A percentile compares a stretch with the other conserved stretches of the same genome.
phyloP scores from a whole-genome alignment of 2,888 invertebrate species.

The Clunio marinus region DNA sequence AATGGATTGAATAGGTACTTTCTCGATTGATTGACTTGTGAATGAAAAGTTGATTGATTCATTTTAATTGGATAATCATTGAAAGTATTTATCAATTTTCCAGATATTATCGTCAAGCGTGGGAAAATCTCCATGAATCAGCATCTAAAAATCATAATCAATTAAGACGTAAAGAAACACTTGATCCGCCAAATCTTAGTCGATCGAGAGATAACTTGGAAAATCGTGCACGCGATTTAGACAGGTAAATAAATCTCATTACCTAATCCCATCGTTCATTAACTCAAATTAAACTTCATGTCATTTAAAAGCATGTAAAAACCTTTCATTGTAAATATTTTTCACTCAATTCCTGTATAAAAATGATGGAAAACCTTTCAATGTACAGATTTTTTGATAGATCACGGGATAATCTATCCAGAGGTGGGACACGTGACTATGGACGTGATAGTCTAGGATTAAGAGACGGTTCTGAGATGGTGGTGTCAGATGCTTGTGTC shows the following conservation, averaged over 20 bases:
- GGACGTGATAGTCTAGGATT: constrained; percentile 50
- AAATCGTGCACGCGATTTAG: constrained; percentile 50
- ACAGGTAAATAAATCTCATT: constrained; percentile 45
- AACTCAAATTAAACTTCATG: not conserved
- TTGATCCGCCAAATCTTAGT: constrained; percentile 59
- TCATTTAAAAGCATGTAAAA: not conserved
- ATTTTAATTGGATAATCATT: constrained; percentile 7
- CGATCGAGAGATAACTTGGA: constrained; percentile 50
- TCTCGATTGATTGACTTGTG: not conserved
- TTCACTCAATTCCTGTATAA: too few species aligned
- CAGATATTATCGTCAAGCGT: constrained; percentile 80
- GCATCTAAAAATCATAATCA: constrained; percentile 63
- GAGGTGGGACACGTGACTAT: constrained; percentile 47
- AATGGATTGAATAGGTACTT: constrained; percentile 68
- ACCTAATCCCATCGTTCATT: too few species aligned
- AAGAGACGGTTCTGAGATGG: constrained; percentile 72
- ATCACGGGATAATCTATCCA: constrained; percentile 48
- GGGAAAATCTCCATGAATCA: constrained; percentile 87
- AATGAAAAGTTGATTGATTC: not conserved
- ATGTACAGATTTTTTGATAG: constrained; percentile 41
- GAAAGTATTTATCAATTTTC: constrained; percentile 37
- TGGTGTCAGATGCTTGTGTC: constrained; percentile 61
- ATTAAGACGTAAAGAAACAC: constrained; percentile 64
- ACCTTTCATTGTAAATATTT: not conserved
- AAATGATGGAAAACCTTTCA: constrained; percentile 8